Conservation (phyloP, 2,797 vertebrate genomes). For the Erithacus rubecula region DNA sequence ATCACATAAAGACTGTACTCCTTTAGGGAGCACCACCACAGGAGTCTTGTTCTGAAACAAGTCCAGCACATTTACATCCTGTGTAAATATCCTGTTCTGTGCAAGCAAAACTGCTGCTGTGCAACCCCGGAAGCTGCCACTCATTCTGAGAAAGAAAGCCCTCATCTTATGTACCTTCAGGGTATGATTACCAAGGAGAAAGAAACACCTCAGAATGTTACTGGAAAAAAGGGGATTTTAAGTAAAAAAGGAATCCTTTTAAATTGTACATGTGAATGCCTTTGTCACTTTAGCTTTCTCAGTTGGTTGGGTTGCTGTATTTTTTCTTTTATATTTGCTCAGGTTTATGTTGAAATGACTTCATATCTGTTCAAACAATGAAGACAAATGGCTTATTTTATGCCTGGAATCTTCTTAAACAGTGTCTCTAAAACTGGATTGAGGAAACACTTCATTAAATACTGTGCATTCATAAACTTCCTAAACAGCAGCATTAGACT, state of each 20-base stretch:
- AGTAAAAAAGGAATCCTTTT: neutral
- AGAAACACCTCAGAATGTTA: neutral
- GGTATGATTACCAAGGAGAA: neutral
- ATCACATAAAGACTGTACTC: neutral
- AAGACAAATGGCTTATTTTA: neutral
- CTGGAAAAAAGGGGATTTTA: neutral
- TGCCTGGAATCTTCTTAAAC: neutral
- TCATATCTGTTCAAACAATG: neutral
- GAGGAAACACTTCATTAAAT: neutral
- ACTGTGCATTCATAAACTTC: neutral
- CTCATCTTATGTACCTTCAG: neutral
- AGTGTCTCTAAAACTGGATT: neutral
- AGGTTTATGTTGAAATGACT: neutral
- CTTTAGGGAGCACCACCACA: neutral
- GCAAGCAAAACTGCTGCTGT: neutral
- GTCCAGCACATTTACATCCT: neutral
- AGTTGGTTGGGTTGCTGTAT: neutral
- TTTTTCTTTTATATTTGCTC: neutral
- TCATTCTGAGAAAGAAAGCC: neutral
- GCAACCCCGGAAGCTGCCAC: neutral
- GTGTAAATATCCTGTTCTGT: neutral
- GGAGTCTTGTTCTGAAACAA: neutral
- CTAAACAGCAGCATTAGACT: neutral
- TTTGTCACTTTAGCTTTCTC: neutral
- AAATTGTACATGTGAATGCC: neutral